phyloP scores from a whole-genome alignment of 2,888 invertebrate species.

The Chironomus riparius region DNA sequence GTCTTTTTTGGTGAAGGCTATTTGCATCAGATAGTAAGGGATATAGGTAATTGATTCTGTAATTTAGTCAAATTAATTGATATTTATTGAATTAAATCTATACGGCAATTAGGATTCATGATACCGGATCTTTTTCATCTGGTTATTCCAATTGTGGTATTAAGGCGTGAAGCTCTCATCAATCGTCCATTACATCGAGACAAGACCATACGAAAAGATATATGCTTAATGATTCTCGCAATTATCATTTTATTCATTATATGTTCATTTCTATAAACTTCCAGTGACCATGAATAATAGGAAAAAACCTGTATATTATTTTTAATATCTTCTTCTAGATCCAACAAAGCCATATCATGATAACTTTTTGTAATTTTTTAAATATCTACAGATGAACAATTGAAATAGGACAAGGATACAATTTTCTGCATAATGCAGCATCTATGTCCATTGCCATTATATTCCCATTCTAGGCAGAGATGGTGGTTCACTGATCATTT shows the following conservation, averaged over 20 bases:
- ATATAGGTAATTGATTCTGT: conserved; percentile 38
- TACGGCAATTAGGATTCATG: conserved; percentile 47
- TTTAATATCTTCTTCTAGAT: not conserved
- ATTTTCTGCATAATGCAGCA: too few species aligned
- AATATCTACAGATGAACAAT: too few species aligned
- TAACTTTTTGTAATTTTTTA: not conserved
- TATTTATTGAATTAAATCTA: too few species aligned
- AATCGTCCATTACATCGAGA: conserved; percentile 41
- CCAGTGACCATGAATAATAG: conserved; percentile 26
- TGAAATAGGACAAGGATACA: too few species aligned
- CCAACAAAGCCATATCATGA: not conserved
- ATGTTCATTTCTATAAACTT: conserved; percentile 41
- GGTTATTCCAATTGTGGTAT: conserved; percentile 48
- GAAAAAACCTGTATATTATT: not conserved
- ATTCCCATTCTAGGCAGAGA: too few species aligned
- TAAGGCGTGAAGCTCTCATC: conserved; percentile 39
- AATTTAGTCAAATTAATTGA: too few species aligned
- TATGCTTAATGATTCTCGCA: conserved; percentile 32
- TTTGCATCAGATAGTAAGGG: conserved; percentile 57
- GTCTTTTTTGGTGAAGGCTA: conserved; percentile 55
- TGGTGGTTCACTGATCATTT: too few species aligned
- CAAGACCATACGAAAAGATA: conserved; percentile 37
- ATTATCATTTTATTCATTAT: conserved; percentile 40
- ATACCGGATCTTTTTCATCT: conserved; percentile 56
- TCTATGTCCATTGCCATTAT: too few species aligned